Base-by-base conservation (phyloP, 2,888 invertebrate species). In the Hirtodrosophila cameraria region DNA sequence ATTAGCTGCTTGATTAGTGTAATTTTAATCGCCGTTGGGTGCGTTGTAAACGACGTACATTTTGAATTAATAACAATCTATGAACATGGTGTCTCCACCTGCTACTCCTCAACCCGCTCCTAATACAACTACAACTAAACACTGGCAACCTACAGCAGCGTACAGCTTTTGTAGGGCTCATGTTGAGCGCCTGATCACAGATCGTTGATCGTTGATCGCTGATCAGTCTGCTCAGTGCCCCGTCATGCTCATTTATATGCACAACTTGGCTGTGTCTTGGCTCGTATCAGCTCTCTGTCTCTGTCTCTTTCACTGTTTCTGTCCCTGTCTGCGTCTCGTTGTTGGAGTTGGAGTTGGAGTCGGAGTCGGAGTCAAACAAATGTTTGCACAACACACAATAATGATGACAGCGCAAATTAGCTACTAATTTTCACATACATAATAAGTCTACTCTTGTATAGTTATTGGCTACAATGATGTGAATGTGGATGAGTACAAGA, bases 351-450 rank as follows among this genome's bases (percentile, higher is more conserved):
- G 64, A 63, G 79, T 69, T n/a, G n/a, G n/a, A n/a, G n/a, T 46
- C 39, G 18, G 18, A 3, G 4, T 3, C 18, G 8, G 64, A 63
- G 79, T 69, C 69, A 64, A 80, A 80, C 84, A 86, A 83, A 86
- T 85, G 85, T 86, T 85, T 86, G 80, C 86, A 82, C 87, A 85
- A 77, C 80, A 69, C 66, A 74, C 85, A 68, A 77, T 85, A 85
- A 85, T 85, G 85, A 85, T 83, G 87, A 85, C 85, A 85, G 73
- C 75, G 64, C 76, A 87, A 85, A 85, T 87, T 85, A 85, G 80
- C 75, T 79, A 79, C 77, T 80, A 85, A 86, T 85, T 82, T 82
- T 71, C 72, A 73, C 85, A 71, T 55, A 61, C 57, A 39, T 6
- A 23, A n/a, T 6, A 5, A 6, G 8, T 23, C 6, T 23, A 23